Evolutionary conservation across 2,797 vertebrate species (phyloP).

Genomic region (Centroberyx gerrardi): DNA sequence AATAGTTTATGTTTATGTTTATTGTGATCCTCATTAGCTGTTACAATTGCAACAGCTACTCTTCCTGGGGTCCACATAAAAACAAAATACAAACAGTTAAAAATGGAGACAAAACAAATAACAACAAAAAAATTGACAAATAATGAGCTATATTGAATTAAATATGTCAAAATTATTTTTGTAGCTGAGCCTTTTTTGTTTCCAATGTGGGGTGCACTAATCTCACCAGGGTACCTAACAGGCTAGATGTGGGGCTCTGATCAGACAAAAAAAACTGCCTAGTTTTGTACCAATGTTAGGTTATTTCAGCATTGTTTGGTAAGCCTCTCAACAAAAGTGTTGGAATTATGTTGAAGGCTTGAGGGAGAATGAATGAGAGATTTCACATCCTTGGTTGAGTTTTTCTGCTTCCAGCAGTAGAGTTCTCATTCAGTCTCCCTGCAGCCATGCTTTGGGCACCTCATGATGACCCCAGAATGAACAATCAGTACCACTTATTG

Average conservation of each 20-base stretch:
- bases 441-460: constrained; percentile 38
- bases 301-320: constrained; percentile 29
- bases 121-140: no score
- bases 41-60: no score
- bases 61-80: no score
- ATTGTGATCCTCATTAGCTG: no score
- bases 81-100: no score
- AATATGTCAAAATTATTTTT: no score
- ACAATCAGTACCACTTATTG: constrained; percentile 32
- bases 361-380: constrained; percentile 19
- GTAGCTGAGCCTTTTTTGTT: not conserved
- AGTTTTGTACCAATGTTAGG: constrained; percentile 31
- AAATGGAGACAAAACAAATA: no score
- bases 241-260: no score
- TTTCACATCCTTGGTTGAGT: constrained; percentile 12
- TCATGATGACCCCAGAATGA: constrained; percentile 21
- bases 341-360: constrained; percentile 11
- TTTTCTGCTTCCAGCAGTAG: not conserved
- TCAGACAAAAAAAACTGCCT: not conserved
- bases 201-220: not conserved
- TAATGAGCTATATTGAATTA: no score
- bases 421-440: constrained; percentile 43
- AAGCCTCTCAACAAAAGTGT: constrained; percentile 21
- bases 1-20: no score
- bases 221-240: no score